phyloP scores from a whole-genome alignment of 2,888 invertebrate genomes.

The Microplitis deprimator region DNA sequence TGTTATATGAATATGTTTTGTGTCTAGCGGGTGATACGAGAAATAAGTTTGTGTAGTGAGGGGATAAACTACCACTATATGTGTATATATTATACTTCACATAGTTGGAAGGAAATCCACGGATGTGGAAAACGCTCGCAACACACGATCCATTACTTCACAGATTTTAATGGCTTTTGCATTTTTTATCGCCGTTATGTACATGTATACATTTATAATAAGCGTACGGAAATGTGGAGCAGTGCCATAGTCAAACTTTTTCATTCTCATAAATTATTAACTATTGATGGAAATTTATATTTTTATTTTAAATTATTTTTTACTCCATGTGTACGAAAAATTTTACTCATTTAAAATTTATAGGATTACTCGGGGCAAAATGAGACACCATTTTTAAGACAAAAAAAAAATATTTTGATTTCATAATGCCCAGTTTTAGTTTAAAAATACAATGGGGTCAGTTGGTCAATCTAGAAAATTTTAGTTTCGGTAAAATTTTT shows the following conservation, averaged over 20 bases:
- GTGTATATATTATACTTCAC: slow-evolving; percentile 3
- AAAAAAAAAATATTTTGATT: no score
- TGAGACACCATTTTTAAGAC: no score
- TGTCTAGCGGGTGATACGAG: neutral
- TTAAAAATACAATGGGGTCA: no score
- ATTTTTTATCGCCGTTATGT: slow-evolving; percentile 29
- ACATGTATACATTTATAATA: neutral
- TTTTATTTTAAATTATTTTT: no score
- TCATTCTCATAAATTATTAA: no score
- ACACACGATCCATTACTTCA: slow-evolving; percentile 36
- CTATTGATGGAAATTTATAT: no score
- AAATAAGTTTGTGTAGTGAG: neutral
- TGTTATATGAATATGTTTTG: neutral
- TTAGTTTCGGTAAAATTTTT: no score
- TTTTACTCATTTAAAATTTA: no score
- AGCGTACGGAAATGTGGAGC: neutral
- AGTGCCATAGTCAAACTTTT: neutral
- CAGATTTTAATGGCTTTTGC: slow-evolving; percentile 36
- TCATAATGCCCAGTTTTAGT: no score
- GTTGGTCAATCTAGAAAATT: no score
- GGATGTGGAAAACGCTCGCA: slow-evolving; percentile 34
- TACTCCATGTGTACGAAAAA: no score
- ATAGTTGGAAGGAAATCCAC: slow-evolving; percentile 22
- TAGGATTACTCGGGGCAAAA: no score
- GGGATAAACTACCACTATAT: neutral